Evolutionary conservation across 1,140 invertebrate genomes (phyloP).

Genomic region (Anadara kagoshimensis): DNA sequence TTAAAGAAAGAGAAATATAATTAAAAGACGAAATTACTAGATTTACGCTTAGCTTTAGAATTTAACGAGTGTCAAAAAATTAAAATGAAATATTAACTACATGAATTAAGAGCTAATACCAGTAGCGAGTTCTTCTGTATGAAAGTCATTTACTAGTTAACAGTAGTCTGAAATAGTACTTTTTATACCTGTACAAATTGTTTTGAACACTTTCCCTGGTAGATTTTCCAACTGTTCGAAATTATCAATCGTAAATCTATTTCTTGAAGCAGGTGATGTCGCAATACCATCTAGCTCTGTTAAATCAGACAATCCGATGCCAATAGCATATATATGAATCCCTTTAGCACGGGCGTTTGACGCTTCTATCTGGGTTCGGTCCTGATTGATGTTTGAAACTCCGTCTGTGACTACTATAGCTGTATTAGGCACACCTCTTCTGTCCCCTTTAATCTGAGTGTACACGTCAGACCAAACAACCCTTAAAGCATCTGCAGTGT

Average conservation of each 20-base stretch:
- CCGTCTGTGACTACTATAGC: slow-evolving; percentile 56
- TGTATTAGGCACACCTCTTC: slow-evolving; percentile 33
- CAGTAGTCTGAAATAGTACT: too few relatives aligned
- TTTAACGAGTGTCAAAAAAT: too few relatives aligned
- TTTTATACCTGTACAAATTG: slow-evolving; percentile 27
- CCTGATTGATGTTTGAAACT: slow-evolving; percentile 49
- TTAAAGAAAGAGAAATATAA: too few relatives aligned
- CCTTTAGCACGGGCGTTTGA: slow-evolving; percentile 38
- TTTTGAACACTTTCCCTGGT: slow-evolving; percentile 24
- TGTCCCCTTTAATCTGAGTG: slow-evolving; percentile 20
- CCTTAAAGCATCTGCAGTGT: slow-evolving; percentile 29
- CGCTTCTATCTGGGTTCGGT: slow-evolving; percentile 43
- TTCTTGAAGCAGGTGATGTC: slow-evolving; percentile 22
- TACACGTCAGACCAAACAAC: slow-evolving; percentile 32
- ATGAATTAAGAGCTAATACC: too few relatives aligned
- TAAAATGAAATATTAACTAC: too few relatives aligned
- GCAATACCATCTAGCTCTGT: slow-evolving; percentile 45
- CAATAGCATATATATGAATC: slow-evolving; percentile 52
- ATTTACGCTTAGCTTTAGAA: too few relatives aligned
- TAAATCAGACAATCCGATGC: slow-evolving; percentile 47
- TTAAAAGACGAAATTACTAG: too few relatives aligned
- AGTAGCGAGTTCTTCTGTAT: too few relatives aligned
- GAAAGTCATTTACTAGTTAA: too few relatives aligned
- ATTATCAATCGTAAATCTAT: slow-evolving; percentile 24
- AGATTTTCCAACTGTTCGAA: slow-evolving; percentile 37